phyloP scores from a whole-genome alignment of 2,888 invertebrate genomes.

The Tiliacea citrago region DNA sequence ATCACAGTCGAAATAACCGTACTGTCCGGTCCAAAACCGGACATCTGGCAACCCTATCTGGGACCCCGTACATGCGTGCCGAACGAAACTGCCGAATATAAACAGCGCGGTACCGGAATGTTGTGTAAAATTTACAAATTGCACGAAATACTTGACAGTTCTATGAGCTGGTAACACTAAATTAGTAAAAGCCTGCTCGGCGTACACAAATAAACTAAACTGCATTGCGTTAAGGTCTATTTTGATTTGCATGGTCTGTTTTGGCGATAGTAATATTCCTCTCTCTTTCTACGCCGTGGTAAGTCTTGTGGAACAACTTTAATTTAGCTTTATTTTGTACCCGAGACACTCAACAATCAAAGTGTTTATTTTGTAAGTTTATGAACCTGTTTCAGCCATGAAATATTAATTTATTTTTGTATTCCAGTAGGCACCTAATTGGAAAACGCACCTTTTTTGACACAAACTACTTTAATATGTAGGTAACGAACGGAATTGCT shows the following conservation, averaged over 20 bases:
- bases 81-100: too few species aligned
- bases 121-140: slow-evolving; percentile 21
- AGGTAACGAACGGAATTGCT: too few species aligned
- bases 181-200: fast-evolving
- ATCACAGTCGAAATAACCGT: too few species aligned
- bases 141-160: slow-evolving; percentile 36
- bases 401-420: neutral
- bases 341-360: neutral
- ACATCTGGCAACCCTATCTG: too few species aligned
- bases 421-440: neutral
- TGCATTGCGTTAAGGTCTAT: fast-evolving
- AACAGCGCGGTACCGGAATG: neutral
- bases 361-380: neutral
- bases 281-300: slow-evolving; percentile 27
- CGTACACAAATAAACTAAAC: neutral
- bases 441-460: neutral
- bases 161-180: slow-evolving; percentile 40
- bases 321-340: neutral
- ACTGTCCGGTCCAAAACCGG: too few species aligned
- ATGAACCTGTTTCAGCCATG: neutral
- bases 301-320: slow-evolving; percentile 10
- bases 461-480: too few species aligned
- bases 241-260: neutral
- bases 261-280: neutral
- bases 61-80: too few species aligned